phyloP scores from a whole-genome alignment of 2,797 vertebrate species.

The Staurois parvus region DNA sequence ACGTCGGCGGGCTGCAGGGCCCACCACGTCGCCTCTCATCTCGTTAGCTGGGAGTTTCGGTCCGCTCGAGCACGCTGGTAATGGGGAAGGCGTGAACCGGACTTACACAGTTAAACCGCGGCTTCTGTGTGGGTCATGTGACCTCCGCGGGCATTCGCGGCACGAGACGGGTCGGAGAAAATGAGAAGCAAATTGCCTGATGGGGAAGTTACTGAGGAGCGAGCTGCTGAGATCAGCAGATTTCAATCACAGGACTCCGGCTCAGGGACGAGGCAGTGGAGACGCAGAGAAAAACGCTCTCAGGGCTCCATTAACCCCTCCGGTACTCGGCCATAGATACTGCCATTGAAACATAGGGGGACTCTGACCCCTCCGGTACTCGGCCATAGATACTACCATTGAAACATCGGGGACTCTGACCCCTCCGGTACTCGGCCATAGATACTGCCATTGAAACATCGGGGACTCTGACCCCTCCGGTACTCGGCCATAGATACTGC shows the following conservation, averaged over 20 bases:
- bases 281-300: not conserved
- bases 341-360: no score
- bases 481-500: no score
- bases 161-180: not conserved
- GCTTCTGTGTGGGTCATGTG: conserved; percentile 16
- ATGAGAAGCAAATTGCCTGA: conserved; percentile 6
- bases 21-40: conserved; percentile 28
- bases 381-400: no score
- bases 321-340: no score
- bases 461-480: no score
- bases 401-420: no score
- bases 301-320: not conserved
- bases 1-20: not conserved
- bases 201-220: not conserved
- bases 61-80: not conserved
- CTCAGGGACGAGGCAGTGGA: conserved; percentile 3
- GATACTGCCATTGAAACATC: no score
- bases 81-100: conserved; percentile 42
- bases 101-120: conserved; percentile 1
- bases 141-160: not conserved
- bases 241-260: not conserved
- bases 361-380: no score
- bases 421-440: no score
- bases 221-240: conserved; percentile 5
- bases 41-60: conserved; percentile 10